These are phyloP conservation scores for Pycnonotus jocosus DNA, from an alignment of 2,113 vertebrate species.

Conservation along the genomic window DNA sequence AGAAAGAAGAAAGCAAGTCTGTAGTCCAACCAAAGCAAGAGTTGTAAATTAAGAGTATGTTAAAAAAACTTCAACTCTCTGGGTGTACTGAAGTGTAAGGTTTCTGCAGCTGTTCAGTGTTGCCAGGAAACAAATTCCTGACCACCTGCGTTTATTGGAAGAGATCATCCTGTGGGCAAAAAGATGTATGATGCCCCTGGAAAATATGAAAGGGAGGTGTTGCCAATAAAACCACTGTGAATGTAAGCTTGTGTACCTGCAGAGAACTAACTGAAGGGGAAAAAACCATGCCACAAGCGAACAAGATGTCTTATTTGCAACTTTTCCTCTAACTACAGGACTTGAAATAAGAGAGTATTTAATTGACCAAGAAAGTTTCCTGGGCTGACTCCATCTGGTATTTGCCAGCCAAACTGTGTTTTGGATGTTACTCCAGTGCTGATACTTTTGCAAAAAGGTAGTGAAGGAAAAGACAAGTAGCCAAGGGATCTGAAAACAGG, in stretches of 20 bases:
- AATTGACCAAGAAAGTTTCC: not conserved
- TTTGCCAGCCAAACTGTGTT: not conserved
- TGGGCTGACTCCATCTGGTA: not conserved
- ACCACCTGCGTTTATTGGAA: constrained; percentile 29
- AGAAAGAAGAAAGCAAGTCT: not conserved
- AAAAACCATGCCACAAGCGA: not conserved
- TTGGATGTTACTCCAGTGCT: not conserved
- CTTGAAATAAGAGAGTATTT: not conserved
- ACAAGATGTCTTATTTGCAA: not conserved
- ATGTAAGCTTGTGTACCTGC: not conserved
- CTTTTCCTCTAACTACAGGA: not conserved
- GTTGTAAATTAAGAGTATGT: not conserved
- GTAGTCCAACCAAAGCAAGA: constrained; percentile 27
- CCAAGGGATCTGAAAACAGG: not conserved
- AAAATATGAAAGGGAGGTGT: not conserved
- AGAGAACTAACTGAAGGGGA: not conserved
- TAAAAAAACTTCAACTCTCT: not conserved
- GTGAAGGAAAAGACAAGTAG: not conserved
- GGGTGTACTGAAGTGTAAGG: not conserved
- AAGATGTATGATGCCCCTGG: not conserved
- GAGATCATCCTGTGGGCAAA: not conserved
- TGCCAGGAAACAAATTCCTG: constrained; percentile 41
- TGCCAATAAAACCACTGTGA: not conserved
- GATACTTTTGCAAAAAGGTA: not conserved
- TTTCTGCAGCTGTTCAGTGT: constrained; percentile 1